phyloP scores from a whole-genome alignment of 2,888 invertebrate genomes.

The Chrysodeixis includens region DNA sequence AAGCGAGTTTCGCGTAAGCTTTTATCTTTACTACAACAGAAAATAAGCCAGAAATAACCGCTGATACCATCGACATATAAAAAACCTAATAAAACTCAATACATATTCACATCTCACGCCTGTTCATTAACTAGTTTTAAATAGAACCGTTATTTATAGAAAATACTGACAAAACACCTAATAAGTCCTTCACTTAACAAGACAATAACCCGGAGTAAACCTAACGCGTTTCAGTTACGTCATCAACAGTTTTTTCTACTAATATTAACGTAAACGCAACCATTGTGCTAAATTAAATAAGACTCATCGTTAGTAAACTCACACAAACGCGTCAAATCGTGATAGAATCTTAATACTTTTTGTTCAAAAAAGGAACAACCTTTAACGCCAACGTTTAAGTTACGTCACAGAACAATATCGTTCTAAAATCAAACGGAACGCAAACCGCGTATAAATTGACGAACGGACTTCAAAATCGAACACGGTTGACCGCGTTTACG shows the following conservation, averaged over 20 bases:
- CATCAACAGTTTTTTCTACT: constrained; percentile 17
- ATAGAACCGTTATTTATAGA: constrained; percentile 57
- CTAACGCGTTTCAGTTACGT: constrained; percentile 45
- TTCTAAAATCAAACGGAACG: constrained; percentile 25
- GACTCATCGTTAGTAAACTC: constrained; percentile 23
- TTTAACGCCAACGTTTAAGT: constrained; percentile 27
- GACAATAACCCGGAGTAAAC: constrained; percentile 53
- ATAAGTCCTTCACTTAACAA: constrained; percentile 31
- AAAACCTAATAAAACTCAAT: constrained; percentile 24
- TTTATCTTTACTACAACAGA: background rate
- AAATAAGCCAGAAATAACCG: constrained; percentile 23
- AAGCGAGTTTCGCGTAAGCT: background rate
- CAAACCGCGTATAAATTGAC: constrained; percentile 19
- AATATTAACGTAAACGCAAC: constrained; percentile 30
- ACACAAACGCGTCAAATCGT: constrained; percentile 7
- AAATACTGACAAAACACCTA: constrained; percentile 31
- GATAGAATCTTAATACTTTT: constrained; percentile 14
- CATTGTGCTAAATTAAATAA: constrained; percentile 31
- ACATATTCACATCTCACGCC: constrained; percentile 36
- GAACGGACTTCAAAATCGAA: constrained; percentile 36
- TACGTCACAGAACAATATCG: constrained; percentile 11
- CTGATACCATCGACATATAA: constrained; percentile 37
- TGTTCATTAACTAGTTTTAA: constrained; percentile 42
- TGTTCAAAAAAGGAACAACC: background rate
- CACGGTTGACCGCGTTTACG: constrained; percentile 41